Evolutionary conservation across 2,797 vertebrate genomes (phyloP).

Genomic region (Podarcis lilfordi): DNA sequence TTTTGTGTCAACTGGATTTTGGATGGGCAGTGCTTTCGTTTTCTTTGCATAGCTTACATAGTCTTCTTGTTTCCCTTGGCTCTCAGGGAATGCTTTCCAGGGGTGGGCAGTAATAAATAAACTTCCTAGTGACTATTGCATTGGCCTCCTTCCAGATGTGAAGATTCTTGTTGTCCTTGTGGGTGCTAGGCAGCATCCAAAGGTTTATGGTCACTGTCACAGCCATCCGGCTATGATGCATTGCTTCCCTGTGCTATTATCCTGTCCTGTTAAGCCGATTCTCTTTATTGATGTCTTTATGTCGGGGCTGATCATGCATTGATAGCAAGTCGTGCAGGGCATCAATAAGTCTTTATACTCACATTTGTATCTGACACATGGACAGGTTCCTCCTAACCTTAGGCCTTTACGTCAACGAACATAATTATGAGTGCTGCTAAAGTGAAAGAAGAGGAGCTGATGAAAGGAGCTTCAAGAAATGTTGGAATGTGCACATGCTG

Average conservation of each 20-base stretch:
- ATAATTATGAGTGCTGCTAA: slow-evolving; percentile 3
- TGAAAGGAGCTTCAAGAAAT: slow-evolving; percentile 26
- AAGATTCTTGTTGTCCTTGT: slow-evolving; percentile 39
- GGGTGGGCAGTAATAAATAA: slow-evolving; percentile 37
- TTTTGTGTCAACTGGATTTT: neutral
- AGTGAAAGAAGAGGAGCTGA: slow-evolving; percentile 23
- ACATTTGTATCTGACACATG: slow-evolving; percentile 20
- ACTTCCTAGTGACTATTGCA: slow-evolving; percentile 17
- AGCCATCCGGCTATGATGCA: slow-evolving; percentile 35
- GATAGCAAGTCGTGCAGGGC: slow-evolving; percentile 10
- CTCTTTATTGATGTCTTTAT: slow-evolving; percentile 36
- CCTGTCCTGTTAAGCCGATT: slow-evolving; percentile 42
- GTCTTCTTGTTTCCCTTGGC: slow-evolving; percentile 52
- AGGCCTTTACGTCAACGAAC: slow-evolving; percentile 19
- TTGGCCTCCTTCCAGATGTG: slow-evolving; percentile 44
- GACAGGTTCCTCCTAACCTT: slow-evolving; percentile 30
- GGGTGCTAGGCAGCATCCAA: slow-evolving; percentile 43
- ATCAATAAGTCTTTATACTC: slow-evolving; percentile 22
- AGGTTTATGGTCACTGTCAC: slow-evolving; percentile 48
- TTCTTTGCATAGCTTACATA: slow-evolving; percentile 22
- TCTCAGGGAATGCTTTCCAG: slow-evolving; percentile 25
- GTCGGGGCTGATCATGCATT: neutral
- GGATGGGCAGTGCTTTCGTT: neutral
- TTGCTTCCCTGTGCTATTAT: slow-evolving; percentile 38
- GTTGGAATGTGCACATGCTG: slow-evolving; percentile 17